Evolutionary conservation across 2,113 vertebrate species (phyloP).

Genomic region (human (Homo sapiens)): GRCh38 chr9:74514501-74515000

Average conservation of each 20-base stretch:
- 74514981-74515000: neutral
- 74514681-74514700: too few relatives aligned
- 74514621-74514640: neutral
- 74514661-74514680: too few relatives aligned
- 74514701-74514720: neutral
- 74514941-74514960: neutral
- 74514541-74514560: neutral
- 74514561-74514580: neutral
- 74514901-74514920: neutral
- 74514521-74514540: neutral
- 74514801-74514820: neutral
- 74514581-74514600: neutral
- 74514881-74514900: neutral
- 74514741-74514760: neutral
- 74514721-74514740: neutral
- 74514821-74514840: neutral
- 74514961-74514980: neutral
- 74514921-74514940: constrained; percentile 37
- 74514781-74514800: neutral
- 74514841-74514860: neutral
- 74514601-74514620: neutral
- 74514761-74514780: neutral
- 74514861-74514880: neutral
- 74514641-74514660: neutral
- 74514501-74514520: neutral